phyloP scores from a whole-genome alignment of 2,797 vertebrate genomes.

The Gymnoscopelus braueri region DNA sequence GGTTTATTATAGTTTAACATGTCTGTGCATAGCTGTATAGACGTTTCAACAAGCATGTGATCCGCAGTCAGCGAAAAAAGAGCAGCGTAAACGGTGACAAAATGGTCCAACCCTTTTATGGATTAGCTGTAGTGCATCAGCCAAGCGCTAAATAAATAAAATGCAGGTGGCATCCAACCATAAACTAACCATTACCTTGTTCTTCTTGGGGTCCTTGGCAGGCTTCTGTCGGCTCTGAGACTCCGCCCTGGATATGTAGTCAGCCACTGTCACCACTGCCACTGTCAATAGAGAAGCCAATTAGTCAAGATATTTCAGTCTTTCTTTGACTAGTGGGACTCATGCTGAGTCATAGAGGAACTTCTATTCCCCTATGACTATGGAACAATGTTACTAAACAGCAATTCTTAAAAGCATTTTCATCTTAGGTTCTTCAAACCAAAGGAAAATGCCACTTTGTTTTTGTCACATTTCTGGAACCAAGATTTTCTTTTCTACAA shows the following conservation, averaged over 20 bases:
- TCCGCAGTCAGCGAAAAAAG: too few species aligned
- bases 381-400: too few species aligned
- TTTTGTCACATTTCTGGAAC: not conserved
- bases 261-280: constrained; percentile 98
- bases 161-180: not conserved
- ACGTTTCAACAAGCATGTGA: too few species aligned
- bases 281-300: constrained; percentile 15
- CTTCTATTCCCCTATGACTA: too few species aligned
- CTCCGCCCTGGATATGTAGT: constrained; percentile 99
- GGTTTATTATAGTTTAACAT: too few species aligned
- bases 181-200: constrained; percentile 90
- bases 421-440: too few species aligned
- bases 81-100: too few species aligned
- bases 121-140: too few species aligned
- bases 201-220: constrained; percentile 89
- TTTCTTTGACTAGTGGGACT: not conserved
- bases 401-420: too few species aligned
- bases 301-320: not conserved
- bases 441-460: not conserved
- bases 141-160: not conserved
- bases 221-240: constrained; percentile 95
- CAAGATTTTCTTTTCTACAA: not conserved
- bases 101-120: too few species aligned
- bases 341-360: not conserved
- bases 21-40: too few species aligned